Conservation (phyloP, 1,140 invertebrate genomes). For the Hycleus cichorii region DNA sequence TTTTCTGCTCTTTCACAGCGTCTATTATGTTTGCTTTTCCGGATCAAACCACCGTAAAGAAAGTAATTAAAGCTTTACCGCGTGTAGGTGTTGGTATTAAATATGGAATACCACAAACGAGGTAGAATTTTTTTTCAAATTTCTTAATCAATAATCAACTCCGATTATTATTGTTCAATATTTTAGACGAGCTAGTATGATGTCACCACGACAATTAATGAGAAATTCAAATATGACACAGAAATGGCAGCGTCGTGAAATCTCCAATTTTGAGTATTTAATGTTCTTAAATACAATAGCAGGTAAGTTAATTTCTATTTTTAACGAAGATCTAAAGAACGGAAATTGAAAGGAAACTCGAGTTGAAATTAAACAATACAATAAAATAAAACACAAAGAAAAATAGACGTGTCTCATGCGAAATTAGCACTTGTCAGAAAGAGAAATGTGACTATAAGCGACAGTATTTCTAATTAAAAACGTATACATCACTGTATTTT, state of each 20-base stretch:
- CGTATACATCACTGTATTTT: conserved; percentile 25
- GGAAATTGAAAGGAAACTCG: conserved; percentile 19
- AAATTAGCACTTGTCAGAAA: conserved; percentile 33
- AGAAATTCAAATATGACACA: conserved; percentile 98
- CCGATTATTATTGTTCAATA: background rate
- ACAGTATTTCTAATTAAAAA: conserved; percentile 29
- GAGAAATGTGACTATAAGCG: background rate
- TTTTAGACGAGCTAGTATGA: conserved; percentile 89
- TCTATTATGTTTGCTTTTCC: conserved; percentile 98
- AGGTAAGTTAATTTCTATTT: conserved; percentile 51
- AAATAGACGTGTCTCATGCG: conserved; percentile 24
- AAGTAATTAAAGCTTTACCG: conserved; percentile 95
- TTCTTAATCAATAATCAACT: background rate
- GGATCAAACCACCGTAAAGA: conserved; percentile 94
- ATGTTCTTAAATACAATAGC: conserved; percentile 99
- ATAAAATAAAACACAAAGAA: background rate
- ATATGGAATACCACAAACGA: conserved; percentile 96
- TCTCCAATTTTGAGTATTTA: conserved; percentile 98
- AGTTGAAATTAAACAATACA: conserved; percentile 19
- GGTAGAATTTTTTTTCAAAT: conserved; percentile 45
- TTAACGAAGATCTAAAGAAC: background rate
- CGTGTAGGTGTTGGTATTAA: conserved; percentile 98
- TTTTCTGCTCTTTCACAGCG: conserved; percentile 55
- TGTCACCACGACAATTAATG: conserved; percentile 97
- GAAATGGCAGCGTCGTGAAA: conserved; percentile 97